Base-by-base conservation (phyloP, 2,113 vertebrate species). In the Platysteira castanea region DNA sequence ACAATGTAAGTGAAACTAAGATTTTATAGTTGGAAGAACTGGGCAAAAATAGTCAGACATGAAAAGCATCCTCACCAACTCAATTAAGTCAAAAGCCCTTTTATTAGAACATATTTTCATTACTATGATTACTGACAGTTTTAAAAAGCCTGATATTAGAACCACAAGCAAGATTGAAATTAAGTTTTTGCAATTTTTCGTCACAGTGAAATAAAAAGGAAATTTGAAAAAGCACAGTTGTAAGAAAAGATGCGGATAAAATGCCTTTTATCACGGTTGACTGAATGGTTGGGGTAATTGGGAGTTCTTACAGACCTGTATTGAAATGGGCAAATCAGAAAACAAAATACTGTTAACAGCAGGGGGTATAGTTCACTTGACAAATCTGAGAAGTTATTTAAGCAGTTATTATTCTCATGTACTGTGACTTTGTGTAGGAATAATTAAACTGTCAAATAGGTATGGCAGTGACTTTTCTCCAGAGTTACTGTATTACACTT, bases 361-460 rank as follows among this genome's bases (percentile, higher is more conserved):
- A 85, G 83, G 73, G 49, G 65, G 31, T 90, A 88, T 84, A 92
- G 89, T 79, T 92, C 69, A 41, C 92, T 90, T 86, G 59, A 63
- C 60, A 86, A 88, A 78, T 13, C 15, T 35, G 67, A 74, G n/a
- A 57, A 86, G 52, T 68, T 90, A 46, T 84, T 95, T 90, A 84
- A 80, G 54, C 35, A 71, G 59, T 84, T 91, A 27, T 75, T 79
- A 63, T 75, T 87, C 28, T 60, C 63, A 1, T 75, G 41, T 56
- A 31, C 65, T 92, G 94, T 74, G 87, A 78, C 67, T 84, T 92
- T 46, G 20, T 71, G 27, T 54, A 56, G 52, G 68, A 90, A 37
- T 93, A 92, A 91, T 81, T 80, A 78, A 92, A 61, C 65, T 92
- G 80, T 78, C 84, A 88, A 46, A 87, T 68, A 39, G 64, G 39